Base-by-base conservation (phyloP, 2,888 invertebrate species). In the Sinelater perroti region DNA sequence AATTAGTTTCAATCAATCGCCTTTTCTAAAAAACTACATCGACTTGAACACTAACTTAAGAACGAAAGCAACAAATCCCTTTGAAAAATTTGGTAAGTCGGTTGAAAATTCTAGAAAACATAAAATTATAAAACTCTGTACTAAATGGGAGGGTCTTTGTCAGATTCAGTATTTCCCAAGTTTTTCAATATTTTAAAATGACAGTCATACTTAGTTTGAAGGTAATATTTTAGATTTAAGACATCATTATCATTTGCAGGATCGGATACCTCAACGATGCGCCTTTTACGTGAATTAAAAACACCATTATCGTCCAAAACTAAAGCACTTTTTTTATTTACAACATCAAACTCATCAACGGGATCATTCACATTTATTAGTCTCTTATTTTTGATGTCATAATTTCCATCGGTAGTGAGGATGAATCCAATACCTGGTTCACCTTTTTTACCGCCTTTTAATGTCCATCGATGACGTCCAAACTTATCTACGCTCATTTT, bases 51-150 rank as follows among this genome's bases (percentile, higher is more conserved):
- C 58, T 33, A 7, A 6, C 21, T 42, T 38, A 35, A 58, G 69
- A 50, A 67, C 61, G 33, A 35, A 54, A 38, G 47, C 21, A 10
- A 55, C n/a, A 40, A 50, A 38, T 11, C 30, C 52, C 7, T 60
- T 60, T 30, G 52, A 53, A 24, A 56, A 46, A 24, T 72, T 64
- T 53, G 70, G 67, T 7, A 79, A 78, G 66, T 73, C 71, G 1
- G 76, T 77, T 70, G 75, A 75, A 64, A 76, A 78, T 66, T 70
- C 75, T n/a, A 58, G 75, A 44, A 76, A 75, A 38, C 66, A 70
- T 60, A 64, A 71, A 7, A 68, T 73, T 57, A 68, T 81, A 2
- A 69, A 66, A 58, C 36, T 71, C 16, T 60, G 67, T 3, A 64
- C 59, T 7, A 28, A 60, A 71, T 68, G 64, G 58, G 57, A 61